Conservation (phyloP, 2,888 invertebrate species). For the Fissipunctia ypsillon region DNA sequence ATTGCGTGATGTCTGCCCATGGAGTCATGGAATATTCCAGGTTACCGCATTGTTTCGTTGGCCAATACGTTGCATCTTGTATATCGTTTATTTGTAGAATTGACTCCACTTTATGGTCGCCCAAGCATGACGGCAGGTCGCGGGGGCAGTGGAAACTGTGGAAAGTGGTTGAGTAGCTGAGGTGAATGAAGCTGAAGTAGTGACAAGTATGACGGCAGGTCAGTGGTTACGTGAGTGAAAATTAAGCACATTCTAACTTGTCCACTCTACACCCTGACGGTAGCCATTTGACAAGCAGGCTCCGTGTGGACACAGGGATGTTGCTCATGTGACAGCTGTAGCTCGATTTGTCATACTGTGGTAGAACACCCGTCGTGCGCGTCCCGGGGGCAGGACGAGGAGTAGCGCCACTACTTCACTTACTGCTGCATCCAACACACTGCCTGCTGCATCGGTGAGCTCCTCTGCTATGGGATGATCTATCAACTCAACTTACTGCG, state of each 20-base stretch:
- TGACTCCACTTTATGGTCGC: constrained; percentile 5
- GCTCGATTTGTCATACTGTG: background rate
- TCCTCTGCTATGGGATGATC: background rate
- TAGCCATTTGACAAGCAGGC: background rate
- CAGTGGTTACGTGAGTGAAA: background rate
- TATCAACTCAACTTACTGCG: background rate
- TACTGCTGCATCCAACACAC: too few relatives aligned
- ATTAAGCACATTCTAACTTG: background rate
- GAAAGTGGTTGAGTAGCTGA: constrained; percentile 8
- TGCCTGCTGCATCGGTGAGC: too few relatives aligned
- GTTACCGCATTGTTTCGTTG: constrained; percentile 35
- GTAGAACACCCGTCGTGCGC: too few relatives aligned
- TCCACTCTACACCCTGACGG: background rate
- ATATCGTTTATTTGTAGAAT: constrained; percentile 27
- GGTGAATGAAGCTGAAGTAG: background rate
- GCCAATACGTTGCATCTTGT: constrained; percentile 27
- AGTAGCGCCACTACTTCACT: too few relatives aligned
- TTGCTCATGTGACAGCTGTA: background rate
- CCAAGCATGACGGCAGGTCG: constrained; percentile 18
- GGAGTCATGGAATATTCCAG: constrained; percentile 42
- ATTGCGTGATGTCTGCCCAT: constrained; percentile 37
- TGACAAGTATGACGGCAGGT: too few relatives aligned
- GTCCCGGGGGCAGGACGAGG: too few relatives aligned
- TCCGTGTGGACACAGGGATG: background rate
- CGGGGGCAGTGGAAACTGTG: constrained; percentile 28